Evolutionary conservation across 2,888 invertebrate genomes (phyloP), one percentile per base, ranked within the genome.

Genomic region (Toxonevra muliebris): DNA sequence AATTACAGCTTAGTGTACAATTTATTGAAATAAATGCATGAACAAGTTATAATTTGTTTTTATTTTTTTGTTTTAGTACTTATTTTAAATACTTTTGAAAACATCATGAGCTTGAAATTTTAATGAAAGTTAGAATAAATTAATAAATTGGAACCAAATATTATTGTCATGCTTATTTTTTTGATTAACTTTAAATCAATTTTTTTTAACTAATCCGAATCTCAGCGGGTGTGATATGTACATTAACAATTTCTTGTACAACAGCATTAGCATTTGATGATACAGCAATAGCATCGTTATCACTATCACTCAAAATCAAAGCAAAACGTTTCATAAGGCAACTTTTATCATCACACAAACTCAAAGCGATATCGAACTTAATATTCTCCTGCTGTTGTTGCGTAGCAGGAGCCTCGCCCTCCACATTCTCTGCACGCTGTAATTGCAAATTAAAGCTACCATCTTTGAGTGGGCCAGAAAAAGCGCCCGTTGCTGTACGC

Each of bases 281-380:
- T 15, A 53, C 4, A 5, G 19, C 11, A 17, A n/a, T 42, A 1
- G 17, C 4, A 7, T 13, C 48, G 8, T 41, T 43, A n/a, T 57
- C 52, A n/a, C 74, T 73, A 40, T 64, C 73, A 10, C 65, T 66
- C 17, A 81, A 60, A 30, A 72, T 58, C 20, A 81, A 57, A 0
- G 75, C 66, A 70, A 81, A 79, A 30, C 76, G 71, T 64, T 79
- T 82, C 50, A 78, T 72, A 60, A 80, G 76, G 69, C 81, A 81
- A 69, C 75, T 77, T 45, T 75, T 78, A 5, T 70, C 69, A 63
- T 80, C 77, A 55, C 81, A 81, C 5, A 81, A 71, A 69, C 76
- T 80, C n/a, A 82, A 61, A 9, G 72, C 70, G 55, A 82, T 74
- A 42, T 80, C 75, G 11, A 81, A 61, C 66, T 72, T 73, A n/a